Conservation (phyloP, 2,797 vertebrate species). For the Poeciliopsis turneri region DNA sequence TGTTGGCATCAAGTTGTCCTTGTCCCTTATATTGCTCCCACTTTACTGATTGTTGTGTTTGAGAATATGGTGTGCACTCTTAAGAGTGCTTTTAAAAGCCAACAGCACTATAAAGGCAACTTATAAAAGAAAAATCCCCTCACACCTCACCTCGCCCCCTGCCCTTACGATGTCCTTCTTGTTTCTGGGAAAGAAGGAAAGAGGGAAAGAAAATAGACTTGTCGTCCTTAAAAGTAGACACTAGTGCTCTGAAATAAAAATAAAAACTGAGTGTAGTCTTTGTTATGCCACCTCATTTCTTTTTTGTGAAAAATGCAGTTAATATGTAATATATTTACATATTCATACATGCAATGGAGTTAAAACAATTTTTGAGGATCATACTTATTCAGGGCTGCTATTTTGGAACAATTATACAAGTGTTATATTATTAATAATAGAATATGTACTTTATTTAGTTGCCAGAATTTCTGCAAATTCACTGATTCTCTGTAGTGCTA, state of each 20-base stretch:
- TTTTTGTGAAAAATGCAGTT: not conserved
- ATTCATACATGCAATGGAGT: not conserved
- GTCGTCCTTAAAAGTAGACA: not conserved
- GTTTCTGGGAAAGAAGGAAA: not conserved
- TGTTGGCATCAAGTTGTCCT: not conserved
- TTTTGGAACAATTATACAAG: not conserved
- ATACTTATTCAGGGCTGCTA: not conserved
- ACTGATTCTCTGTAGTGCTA: conserved; percentile 15
- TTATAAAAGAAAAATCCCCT: not conserved
- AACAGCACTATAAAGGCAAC: not conserved
- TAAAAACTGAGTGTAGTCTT: no score
- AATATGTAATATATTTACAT: not conserved
- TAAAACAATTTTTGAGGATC: not conserved
- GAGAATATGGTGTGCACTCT: not conserved
- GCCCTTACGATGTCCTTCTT: not conserved
- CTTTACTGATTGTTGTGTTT: not conserved
- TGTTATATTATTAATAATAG: no score
- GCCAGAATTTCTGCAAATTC: conserved; percentile 22
- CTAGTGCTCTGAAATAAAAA: no score
- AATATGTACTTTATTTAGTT: not conserved
- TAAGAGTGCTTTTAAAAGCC: not conserved
- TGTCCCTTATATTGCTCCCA: not conserved
- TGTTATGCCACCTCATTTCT: not conserved
- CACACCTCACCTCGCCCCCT: not conserved
- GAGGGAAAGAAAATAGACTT: not conserved